Evolutionary conservation across 2,113 vertebrate genomes (phyloP).

Genomic region (Oenanthe melanoleuca): DNA sequence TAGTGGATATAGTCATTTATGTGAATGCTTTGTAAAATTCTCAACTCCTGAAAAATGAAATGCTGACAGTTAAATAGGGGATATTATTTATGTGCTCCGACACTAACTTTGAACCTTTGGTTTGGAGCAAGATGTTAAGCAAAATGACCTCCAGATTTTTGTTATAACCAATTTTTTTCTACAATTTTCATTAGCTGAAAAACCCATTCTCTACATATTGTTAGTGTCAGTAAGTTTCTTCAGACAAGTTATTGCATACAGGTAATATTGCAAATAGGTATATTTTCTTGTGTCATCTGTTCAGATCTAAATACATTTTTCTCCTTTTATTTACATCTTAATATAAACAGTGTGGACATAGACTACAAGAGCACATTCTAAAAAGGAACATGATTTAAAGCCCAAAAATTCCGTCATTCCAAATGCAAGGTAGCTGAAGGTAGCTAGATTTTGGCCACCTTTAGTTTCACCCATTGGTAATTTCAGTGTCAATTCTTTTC

Average conservation of each 20-base stretch:
- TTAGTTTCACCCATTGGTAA: not conserved
- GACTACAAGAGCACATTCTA: not conserved
- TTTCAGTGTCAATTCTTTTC: not conserved
- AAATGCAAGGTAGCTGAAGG: not conserved
- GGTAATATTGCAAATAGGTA: not conserved
- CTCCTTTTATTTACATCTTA: not conserved
- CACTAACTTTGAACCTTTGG: not conserved
- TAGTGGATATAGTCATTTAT: not conserved
- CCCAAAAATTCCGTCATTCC: not conserved
- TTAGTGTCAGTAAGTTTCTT: not conserved
- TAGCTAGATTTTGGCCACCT: not conserved
- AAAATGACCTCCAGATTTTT: not conserved
- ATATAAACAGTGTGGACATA: not conserved
- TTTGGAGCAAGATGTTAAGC: not conserved
- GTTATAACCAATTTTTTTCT: not conserved
- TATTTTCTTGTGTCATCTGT: not conserved
- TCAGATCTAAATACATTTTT: not conserved
- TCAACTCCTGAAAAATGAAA: not conserved
- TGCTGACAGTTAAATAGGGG: not conserved
- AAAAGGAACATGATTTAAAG: not conserved
- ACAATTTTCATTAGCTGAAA: not conserved
- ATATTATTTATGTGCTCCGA: not conserved
- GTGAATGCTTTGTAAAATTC: not conserved
- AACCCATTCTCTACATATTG: not conserved
- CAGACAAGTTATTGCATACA: not conserved